phyloP scores from a whole-genome alignment of 1,140 invertebrate genomes.

The Camponotus pennsylvanicus region DNA sequence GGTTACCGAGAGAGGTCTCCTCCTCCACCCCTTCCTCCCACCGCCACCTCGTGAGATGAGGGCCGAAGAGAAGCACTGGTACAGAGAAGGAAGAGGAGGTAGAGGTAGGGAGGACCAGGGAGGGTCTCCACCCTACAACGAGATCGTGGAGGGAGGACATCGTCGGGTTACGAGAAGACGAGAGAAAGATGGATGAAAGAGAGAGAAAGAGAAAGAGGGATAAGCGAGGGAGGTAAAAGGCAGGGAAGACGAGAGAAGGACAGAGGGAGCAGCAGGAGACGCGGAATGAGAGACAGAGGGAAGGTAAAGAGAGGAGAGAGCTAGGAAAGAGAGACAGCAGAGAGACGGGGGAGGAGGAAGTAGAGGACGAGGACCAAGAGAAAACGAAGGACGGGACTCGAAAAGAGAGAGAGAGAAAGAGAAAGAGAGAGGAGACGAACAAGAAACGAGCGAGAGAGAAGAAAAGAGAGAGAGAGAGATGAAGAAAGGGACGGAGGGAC shows the following conservation, averaged over 20 bases:
- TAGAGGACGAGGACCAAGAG: slow-evolving; percentile 65
- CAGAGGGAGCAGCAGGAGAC: slow-evolving; percentile 59
- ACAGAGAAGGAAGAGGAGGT: slow-evolving; percentile 50
- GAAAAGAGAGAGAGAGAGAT: slow-evolving; percentile 26
- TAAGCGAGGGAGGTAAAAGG: slow-evolving; percentile 52
- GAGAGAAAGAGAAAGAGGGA: slow-evolving; percentile 41
- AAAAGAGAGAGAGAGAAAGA: slow-evolving; percentile 29
- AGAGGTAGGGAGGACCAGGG: slow-evolving; percentile 65
- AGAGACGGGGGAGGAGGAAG: slow-evolving; percentile 21
- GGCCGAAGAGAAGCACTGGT: slow-evolving; percentile 57
- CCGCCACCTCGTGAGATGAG: slow-evolving; percentile 58
- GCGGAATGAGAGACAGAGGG: slow-evolving; percentile 71
- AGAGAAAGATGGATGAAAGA: slow-evolving; percentile 49
- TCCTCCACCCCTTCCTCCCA: slow-evolving; percentile 54
- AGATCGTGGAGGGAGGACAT: slow-evolving; percentile 70
- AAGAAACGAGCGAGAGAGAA: slow-evolving; percentile 56
- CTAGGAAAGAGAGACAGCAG: slow-evolving; percentile 16
- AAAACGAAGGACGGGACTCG: slow-evolving; percentile 63
- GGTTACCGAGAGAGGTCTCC: slow-evolving; percentile 59
- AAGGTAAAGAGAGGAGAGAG: slow-evolving; percentile 51
- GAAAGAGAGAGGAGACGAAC: slow-evolving; percentile 26
- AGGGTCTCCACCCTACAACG: slow-evolving; percentile 74
- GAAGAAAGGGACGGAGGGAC: slow-evolving; percentile 31
- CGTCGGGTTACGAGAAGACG: slow-evolving; percentile 72
- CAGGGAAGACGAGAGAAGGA: slow-evolving; percentile 45